Conservation (phyloP, 2,888 invertebrate genomes). For the Agriopis marginaria region DNA sequence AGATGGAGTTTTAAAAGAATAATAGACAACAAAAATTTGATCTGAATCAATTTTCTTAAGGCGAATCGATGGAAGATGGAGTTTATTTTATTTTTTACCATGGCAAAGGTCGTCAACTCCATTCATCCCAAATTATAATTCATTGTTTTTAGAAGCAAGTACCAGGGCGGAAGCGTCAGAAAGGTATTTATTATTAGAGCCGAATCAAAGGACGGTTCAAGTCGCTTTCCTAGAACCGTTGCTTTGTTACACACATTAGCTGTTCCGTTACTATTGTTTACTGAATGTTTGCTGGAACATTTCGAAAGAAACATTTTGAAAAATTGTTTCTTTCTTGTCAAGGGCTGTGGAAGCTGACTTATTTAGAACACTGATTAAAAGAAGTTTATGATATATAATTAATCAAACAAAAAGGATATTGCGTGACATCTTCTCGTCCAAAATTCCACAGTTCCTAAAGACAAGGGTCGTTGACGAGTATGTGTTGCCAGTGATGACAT, state of each 20-base stretch:
- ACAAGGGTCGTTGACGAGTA: no score
- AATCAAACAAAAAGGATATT: no score
- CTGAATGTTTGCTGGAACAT: slow-evolving; percentile 23
- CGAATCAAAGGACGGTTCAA: slow-evolving; percentile 66
- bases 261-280: slow-evolving; percentile 35
- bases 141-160: slow-evolving; percentile 46
- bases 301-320: slow-evolving; percentile 25
- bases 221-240: slow-evolving; percentile 56
- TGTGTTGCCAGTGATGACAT: no score
- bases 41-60: background rate
- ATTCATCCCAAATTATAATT: slow-evolving; percentile 19
- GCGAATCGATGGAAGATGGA: background rate
- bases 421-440: no score
- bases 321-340: slow-evolving; percentile 19
- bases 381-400: background rate
- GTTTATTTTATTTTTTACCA: slow-evolving; percentile 2
- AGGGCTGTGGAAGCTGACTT: slow-evolving; percentile 4
- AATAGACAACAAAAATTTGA: no score
- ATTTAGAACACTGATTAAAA: background rate
- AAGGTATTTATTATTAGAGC: slow-evolving; percentile 67
- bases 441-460: no score
- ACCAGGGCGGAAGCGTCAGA: slow-evolving; percentile 65
- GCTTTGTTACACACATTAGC: slow-evolving; percentile 47
- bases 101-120: background rate
- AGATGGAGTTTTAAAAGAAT: no score